Evolutionary conservation across 2,113 vertebrate species (phyloP), one percentile per base, ranked within the genome.

Genomic region (Ptyas mucosa): DNA sequence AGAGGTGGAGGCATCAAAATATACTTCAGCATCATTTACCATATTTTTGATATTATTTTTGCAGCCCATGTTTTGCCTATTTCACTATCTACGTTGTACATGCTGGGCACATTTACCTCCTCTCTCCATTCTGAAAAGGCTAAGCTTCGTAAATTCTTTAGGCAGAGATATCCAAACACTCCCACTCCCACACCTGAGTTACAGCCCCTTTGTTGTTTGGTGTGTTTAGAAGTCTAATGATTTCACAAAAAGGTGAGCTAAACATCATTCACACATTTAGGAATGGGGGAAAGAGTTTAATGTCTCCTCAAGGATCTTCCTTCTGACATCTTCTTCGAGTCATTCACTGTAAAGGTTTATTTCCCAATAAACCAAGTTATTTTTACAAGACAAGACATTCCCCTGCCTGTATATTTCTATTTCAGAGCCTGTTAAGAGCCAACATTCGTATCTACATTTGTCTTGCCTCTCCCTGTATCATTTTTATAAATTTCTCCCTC

Each of bases 291-390:
- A 69, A 75, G 20, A 51, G 51, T 11, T 46, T 81, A n/a, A 87
- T 88, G 51, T 53, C 49, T 64, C 46, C 46, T 85, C 57, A 75
- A n/a, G 89, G 81, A 46, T 39, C 24, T 81, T 51, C 52, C 88
- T 75, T 91, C 15, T 64, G 87, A 69, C 51, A 85, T 34, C 57
- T 18, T 90, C 39, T 86, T 92, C 34, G 21, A 29, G 10, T 87
- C 49, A 88, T 87, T 88, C 21, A 57, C 29, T 21, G 86, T 55
- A 69, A 90, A 49, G 51, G 26, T 92, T 88, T 92, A 92, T 90
- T 93, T 58, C 29, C 51, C 90, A 88, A 93, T 91, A 58, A 57
- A 61, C 92, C 51, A n/a, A 91, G 43, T 11, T 85, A 87, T 51
- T 88, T 91, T 29, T 88, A 81, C 88, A 91, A 15, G 18, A 75